A percentile compares a stretch with the other conserved stretches of the same genome.
phyloP scores from a whole-genome alignment of 2,888 invertebrate genomes.

The Chydorus sphaericus region DNA sequence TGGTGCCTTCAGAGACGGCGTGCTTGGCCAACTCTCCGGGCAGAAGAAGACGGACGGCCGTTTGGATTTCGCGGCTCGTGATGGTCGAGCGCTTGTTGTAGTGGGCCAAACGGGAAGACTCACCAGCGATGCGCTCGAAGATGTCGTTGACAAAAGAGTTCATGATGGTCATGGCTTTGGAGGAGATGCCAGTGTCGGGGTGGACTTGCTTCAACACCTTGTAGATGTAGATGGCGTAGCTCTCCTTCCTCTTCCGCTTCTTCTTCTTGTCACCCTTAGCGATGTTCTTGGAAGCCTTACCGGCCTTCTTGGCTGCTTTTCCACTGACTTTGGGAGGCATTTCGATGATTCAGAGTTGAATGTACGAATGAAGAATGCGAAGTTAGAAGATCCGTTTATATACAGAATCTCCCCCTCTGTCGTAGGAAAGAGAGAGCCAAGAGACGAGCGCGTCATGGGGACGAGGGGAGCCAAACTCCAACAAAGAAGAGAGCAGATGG shows the following conservation, averaged over 20 bases:
- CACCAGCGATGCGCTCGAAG: conserved; percentile 51
- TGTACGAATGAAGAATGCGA: too few species aligned
- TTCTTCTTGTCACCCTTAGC: conserved; percentile 37
- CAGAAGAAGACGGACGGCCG: conserved; percentile 31
- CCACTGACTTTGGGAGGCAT: conserved; percentile 3
- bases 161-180: conserved; percentile 56
- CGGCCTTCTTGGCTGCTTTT: conserved; percentile 21
- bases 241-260: conserved; percentile 24
- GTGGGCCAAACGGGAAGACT: conserved; percentile 46
- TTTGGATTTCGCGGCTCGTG: conserved; percentile 41
- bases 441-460: too few species aligned
- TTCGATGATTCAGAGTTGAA: too few species aligned
- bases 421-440: too few species aligned
- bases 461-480: too few species aligned
- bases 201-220: conserved; percentile 44
- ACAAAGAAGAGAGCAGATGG: too few species aligned
- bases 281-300: conserved; percentile 40
- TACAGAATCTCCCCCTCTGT: too few species aligned
- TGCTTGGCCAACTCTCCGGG: conserved; percentile 38
- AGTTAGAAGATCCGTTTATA: too few species aligned
- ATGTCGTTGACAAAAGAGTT: conserved; percentile 60
- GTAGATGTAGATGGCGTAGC: conserved; percentile 35
- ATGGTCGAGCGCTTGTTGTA: conserved; percentile 49
- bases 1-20: conserved; percentile 34
- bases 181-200: conserved; percentile 48